These are phyloP conservation scores for Sinopyrophorus schimmeli DNA, from an alignment of 2,888 invertebrate genomes.

Conservation along the genomic window DNA sequence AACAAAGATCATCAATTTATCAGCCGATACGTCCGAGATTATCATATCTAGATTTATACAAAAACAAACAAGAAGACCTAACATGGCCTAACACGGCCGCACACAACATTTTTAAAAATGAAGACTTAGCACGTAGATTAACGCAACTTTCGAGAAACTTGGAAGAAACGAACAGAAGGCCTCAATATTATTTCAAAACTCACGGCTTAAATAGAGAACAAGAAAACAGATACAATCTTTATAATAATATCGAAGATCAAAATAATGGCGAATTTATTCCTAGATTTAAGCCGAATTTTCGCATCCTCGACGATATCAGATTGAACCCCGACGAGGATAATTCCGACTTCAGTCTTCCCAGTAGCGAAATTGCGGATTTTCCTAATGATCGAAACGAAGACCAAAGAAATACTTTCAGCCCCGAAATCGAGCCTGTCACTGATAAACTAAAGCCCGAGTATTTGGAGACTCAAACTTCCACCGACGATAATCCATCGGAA, in stretches of 20 bases:
- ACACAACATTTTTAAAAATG: slow-evolving; percentile 13
- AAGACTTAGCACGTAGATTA: slow-evolving; percentile 19
- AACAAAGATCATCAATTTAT: slow-evolving; percentile 9
- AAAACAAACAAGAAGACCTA: slow-evolving; percentile 12
- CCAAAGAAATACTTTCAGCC: no score
- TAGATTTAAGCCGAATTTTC: slow-evolving; percentile 34
- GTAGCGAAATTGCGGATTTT: slow-evolving; percentile 20
- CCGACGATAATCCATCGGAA: slow-evolving; percentile 45
- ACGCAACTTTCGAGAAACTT: slow-evolving; percentile 16
- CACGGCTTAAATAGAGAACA: slow-evolving; percentile 4
- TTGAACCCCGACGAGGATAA: slow-evolving; percentile 40
- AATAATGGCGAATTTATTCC: slow-evolving; percentile 19
- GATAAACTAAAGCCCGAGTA: no score
- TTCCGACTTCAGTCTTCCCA: slow-evolving; percentile 42
- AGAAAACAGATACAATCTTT: slow-evolving; percentile 2
- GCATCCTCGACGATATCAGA: slow-evolving; percentile 42
- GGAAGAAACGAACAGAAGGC: slow-evolving; percentile 17
- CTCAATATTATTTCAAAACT: slow-evolving; percentile 24
- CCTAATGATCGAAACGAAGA: not conserved
- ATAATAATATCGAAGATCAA: slow-evolving; percentile 14
- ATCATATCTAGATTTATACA: slow-evolving; percentile 13
- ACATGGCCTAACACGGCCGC: slow-evolving; percentile 20
- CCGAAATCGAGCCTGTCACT: no score
- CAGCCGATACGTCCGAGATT: slow-evolving; percentile 6
- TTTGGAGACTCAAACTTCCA: not conserved